Base-by-base conservation (phyloP, 1,140 invertebrate genomes). In the Pectinophora gossypiella region DNA sequence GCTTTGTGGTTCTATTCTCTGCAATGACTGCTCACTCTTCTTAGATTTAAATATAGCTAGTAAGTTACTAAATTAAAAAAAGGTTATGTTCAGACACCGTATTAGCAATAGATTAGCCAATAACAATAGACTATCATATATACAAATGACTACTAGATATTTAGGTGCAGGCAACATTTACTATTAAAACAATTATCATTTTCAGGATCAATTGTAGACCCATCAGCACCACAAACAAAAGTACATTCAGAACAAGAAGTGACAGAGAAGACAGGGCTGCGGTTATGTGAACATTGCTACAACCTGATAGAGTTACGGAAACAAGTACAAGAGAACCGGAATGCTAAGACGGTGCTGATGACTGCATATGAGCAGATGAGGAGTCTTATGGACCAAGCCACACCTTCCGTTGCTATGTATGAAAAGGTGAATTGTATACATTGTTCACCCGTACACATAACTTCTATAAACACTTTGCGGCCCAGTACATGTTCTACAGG, bases 1-100 rank as follows among this genome's bases (percentile, higher is more conserved):
- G 60, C 88, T 99, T 3, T 99, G 98, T 90, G 98, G 98, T 0
- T 94, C 94, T 47, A 94, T 99, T 51, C 95, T 99, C 90, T 99
- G 98, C 83, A 91, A 97, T 76, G 92, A 94, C 61, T 99, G 98
- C 81, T 99, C 97, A 12, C 87, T 93, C 57, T 98, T 98, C 86
- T 87, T 99, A 54, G 91, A 94, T 27, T 89, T 97, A 68, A 88
- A 91, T 47, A 92, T 93, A 85, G 97, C 97, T 51, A 92, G 96
- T 97, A 90, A 91, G 93, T 91, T n/a, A n/a, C n/a, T n/a, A n/a
- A 21, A n/a, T n/a, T n/a, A n/a, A n/a, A n/a, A n/a, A n/a, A n/a
- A n/a, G n/a, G n/a, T n/a, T n/a, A n/a, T n/a, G n/a, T n/a, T n/a
- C n/a, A n/a, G n/a, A n/a, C n/a, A n/a, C n/a, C n/a, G n/a, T n/a